A percentile compares a stretch with the other conserved stretches of the same genome.
These are phyloP conservation scores for Ophiothrix spiculata DNA, from an alignment of 35 echinoderm and acorn worm genomes.

Conservation along the genomic window DNA sequence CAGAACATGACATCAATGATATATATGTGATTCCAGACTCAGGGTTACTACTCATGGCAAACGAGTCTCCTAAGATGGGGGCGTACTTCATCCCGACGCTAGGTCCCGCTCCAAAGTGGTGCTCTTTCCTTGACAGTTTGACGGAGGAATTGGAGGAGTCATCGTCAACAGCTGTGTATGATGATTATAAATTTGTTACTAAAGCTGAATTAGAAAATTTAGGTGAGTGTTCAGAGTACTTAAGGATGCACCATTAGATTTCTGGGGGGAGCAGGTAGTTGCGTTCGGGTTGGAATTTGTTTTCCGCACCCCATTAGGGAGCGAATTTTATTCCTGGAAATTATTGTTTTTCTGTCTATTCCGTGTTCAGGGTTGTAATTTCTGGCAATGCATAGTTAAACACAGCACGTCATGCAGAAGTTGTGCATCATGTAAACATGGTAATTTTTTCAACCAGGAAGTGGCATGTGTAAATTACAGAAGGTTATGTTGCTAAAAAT, in stretches of 20 bases:
- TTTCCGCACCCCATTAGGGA: no score
- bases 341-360: no score
- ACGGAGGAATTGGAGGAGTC: slow-evolving; percentile 94
- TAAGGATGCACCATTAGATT: no score
- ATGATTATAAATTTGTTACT: slow-evolving; percentile 99
- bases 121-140: slow-evolving; percentile 91
- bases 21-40: slow-evolving; percentile 81
- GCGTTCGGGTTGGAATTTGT: no score
- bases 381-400: no score
- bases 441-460: background rate
- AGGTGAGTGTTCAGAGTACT: slow-evolving; percentile 37
- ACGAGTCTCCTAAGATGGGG: slow-evolving; percentile 81
- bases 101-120: slow-evolving; percentile 94
- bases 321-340: no score
- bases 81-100: slow-evolving; percentile 95
- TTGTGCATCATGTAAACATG: background rate
- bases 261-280: no score
- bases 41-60: slow-evolving; percentile 80
- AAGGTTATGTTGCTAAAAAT: no score
- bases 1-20: slow-evolving; percentile 82
- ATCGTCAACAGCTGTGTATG: slow-evolving; percentile 62
- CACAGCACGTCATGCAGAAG: no score
- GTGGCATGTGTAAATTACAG: no score
- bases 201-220: slow-evolving; percentile 79
- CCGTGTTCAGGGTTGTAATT: no score